These are phyloP conservation scores for Gymnoscelis rufifasciata DNA, from an alignment of 2,888 invertebrate species.

Conservation along the genomic window DNA sequence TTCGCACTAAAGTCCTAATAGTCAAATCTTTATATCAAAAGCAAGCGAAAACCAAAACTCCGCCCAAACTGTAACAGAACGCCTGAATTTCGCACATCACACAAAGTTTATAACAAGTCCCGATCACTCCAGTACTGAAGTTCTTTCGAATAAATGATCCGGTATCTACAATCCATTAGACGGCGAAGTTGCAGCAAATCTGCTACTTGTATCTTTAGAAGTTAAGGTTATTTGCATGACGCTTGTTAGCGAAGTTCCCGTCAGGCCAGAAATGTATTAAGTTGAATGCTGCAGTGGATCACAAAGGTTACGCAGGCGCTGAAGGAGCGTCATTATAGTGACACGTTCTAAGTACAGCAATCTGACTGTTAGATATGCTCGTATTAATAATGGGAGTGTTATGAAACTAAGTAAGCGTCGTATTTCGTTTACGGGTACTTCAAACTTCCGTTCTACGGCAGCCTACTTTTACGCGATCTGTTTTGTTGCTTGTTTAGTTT, in stretches of 20 bases:
- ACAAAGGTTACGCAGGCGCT: conserved; percentile 26
- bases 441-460: too few relatives aligned
- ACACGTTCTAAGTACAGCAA: conserved; percentile 25
- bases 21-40: too few relatives aligned
- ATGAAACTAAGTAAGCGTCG: not conserved
- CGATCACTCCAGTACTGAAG: not conserved
- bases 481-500: too few relatives aligned
- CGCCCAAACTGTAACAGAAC: too few relatives aligned
- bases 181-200: conserved; percentile 12
- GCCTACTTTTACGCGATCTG: too few relatives aligned
- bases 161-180: conserved; percentile 7
- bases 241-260: conserved; percentile 17
- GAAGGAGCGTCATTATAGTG: conserved; percentile 28
- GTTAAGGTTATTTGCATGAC: conserved; percentile 16
- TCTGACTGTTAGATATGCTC: conserved; percentile 3
- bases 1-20: too few relatives aligned
- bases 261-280: not conserved
- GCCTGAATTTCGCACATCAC: not conserved
- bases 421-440: not conserved
- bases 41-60: too few relatives aligned
- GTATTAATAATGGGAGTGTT: not conserved
- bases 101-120: conserved; percentile 3
- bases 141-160: conserved; percentile 14
- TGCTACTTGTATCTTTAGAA: conserved; percentile 13
- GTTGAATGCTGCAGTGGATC: too few relatives aligned